A percentile compares a stretch with the other conserved stretches of the same genome.
Evolutionary conservation across 2,113 vertebrate genomes (phyloP).

Genomic region (Channa maculata): DNA sequence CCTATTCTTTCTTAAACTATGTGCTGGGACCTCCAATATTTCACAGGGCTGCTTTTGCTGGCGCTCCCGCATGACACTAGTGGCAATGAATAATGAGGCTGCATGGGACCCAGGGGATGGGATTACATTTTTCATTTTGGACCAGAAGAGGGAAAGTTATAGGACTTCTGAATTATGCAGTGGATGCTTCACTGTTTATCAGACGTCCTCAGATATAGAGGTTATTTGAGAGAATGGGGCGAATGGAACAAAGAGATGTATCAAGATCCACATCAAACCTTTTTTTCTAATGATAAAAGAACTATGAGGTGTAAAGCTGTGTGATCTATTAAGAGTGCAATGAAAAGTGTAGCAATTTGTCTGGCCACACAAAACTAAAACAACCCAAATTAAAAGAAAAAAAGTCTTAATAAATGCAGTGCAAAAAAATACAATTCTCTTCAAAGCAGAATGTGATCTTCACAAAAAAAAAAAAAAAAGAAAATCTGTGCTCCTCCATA

Average conservation of each 20-base stretch:
- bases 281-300: conserved; percentile 43
- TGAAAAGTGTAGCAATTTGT: conserved; percentile 31
- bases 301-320: background rate
- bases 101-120: conserved; percentile 42
- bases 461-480: background rate
- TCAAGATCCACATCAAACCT: conserved; percentile 20
- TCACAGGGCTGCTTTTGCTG: conserved; percentile 38
- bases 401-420: conserved; percentile 17
- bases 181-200: conserved; percentile 58
- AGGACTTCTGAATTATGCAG: conserved; percentile 58
- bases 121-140: conserved; percentile 66
- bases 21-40: conserved; percentile 52
- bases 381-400: conserved; percentile 26
- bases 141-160: conserved; percentile 42
- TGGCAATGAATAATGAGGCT: conserved; percentile 69
- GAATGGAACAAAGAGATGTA: conserved; percentile 27
- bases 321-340: background rate
- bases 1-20: conserved; percentile 43
- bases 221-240: conserved; percentile 43
- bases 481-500: background rate
- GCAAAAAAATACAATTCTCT: conserved; percentile 14
- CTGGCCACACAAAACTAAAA: conserved; percentile 21
- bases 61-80: conserved; percentile 53
- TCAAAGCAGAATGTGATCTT: conserved; percentile 54
- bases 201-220: conserved; percentile 37